These are phyloP conservation scores for Mimumesa dahlbomi DNA, from an alignment of 2,888 invertebrate genomes.

Conservation along the genomic window DNA sequence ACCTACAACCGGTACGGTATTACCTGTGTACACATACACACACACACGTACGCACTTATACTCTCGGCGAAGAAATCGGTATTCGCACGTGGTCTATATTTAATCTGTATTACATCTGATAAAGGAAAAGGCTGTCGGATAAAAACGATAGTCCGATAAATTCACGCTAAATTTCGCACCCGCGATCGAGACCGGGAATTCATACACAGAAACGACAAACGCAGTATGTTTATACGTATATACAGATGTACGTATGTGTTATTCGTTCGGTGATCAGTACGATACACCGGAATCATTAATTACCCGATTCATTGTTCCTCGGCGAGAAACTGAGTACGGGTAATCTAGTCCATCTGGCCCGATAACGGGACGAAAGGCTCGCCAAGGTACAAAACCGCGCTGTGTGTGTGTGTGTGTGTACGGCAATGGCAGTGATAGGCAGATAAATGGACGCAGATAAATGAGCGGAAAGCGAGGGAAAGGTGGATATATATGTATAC, in stretches of 20 bases:
- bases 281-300: slow-evolving; percentile 48
- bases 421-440: slow-evolving; percentile 52
- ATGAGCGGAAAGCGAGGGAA: slow-evolving; percentile 62
- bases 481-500: slow-evolving; percentile 51
- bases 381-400: slow-evolving; percentile 32
- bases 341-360: slow-evolving; percentile 48
- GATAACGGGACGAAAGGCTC: slow-evolving; percentile 56
- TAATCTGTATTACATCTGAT: slow-evolving; percentile 36
- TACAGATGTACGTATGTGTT: too few species aligned
- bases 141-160: not conserved
- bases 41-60: too few species aligned
- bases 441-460: slow-evolving; percentile 68
- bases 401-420: too few species aligned
- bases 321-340: slow-evolving; percentile 51
- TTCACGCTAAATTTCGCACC: not conserved
- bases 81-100: not conserved
- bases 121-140: not conserved
- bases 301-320: slow-evolving; percentile 55
- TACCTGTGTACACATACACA: not conserved
- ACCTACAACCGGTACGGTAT: slow-evolving; percentile 8
- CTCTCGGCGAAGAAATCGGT: too few species aligned
- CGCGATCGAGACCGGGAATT: not conserved
- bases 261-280: slow-evolving; percentile 34
- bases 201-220: not conserved
- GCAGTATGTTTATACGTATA: too few species aligned